Evolutionary conservation across 2,113 vertebrate species (phyloP).

Genomic region (Rousettus leschenaultii): DNA sequence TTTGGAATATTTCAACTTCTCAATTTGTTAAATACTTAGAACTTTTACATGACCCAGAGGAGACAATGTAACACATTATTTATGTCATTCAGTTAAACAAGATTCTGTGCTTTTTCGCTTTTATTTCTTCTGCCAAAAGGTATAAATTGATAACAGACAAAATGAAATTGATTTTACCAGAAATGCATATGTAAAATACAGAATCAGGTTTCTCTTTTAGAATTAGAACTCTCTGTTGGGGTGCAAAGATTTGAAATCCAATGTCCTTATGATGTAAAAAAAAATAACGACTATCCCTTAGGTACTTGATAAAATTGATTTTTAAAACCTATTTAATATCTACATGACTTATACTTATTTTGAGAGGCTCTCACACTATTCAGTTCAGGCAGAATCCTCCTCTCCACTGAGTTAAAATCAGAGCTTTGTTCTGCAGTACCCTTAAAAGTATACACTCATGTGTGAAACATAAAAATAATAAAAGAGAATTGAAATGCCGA

Average conservation of each 20-base stretch:
- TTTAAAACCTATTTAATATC: not conserved
- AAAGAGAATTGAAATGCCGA: conserved; percentile 20
- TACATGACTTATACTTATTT: not conserved
- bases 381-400: not conserved
- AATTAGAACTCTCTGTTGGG: not conserved
- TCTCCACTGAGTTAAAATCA: not conserved
- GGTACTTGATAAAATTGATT: not conserved
- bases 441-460: not conserved
- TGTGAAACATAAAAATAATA: not conserved
- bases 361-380: not conserved
- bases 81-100: not conserved
- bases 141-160: not conserved
- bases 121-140: not conserved
- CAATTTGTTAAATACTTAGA: not conserved
- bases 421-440: not conserved
- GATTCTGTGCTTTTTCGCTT: not conserved
- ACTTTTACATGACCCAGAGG: not conserved
- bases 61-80: not conserved
- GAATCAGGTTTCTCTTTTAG: not conserved
- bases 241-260: not conserved
- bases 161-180: not conserved
- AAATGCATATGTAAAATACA: not conserved
- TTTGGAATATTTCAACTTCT: not conserved
- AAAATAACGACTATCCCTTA: not conserved
- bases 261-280: not conserved